These are phyloP conservation scores for Sebastiscus tertius DNA, from an alignment of 2,797 vertebrate genomes.

Conservation along the genomic window DNA sequence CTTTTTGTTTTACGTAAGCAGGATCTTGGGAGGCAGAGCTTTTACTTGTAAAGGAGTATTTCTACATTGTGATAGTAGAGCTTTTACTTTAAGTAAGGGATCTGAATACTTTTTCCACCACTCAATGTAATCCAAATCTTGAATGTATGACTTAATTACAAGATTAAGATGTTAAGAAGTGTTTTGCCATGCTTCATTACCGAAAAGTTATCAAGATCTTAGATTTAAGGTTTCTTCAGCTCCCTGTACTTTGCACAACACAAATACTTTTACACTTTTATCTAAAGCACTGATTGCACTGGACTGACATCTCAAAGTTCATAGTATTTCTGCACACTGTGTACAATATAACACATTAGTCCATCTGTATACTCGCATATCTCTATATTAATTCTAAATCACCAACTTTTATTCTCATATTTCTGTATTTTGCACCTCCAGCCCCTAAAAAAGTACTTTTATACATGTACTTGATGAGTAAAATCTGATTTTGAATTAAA, in stretches of 20 bases:
- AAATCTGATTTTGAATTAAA: no score
- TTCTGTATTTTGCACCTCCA: no score
- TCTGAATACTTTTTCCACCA: neutral
- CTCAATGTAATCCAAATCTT: neutral
- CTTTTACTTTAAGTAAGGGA: no score
- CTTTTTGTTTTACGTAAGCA: neutral
- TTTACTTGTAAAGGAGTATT: neutral
- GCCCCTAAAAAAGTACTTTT: no score
- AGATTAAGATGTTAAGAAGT: no score
- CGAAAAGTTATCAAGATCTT: neutral
- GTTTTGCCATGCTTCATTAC: neutral
- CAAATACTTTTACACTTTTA: neutral
- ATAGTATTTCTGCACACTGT: neutral
- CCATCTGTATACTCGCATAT: no score
- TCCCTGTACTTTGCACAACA: neutral
- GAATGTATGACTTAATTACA: no score
- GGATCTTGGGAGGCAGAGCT: no score
- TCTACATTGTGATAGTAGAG: neutral
- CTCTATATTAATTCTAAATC: no score
- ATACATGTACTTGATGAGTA: no score
- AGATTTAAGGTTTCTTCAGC: neutral
- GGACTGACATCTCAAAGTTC: neutral
- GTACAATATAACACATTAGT: no score
- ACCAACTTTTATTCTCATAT: no score
- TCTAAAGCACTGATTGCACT: neutral